Base-by-base conservation (phyloP, 2,113 vertebrate genomes). In the human region DNA sequence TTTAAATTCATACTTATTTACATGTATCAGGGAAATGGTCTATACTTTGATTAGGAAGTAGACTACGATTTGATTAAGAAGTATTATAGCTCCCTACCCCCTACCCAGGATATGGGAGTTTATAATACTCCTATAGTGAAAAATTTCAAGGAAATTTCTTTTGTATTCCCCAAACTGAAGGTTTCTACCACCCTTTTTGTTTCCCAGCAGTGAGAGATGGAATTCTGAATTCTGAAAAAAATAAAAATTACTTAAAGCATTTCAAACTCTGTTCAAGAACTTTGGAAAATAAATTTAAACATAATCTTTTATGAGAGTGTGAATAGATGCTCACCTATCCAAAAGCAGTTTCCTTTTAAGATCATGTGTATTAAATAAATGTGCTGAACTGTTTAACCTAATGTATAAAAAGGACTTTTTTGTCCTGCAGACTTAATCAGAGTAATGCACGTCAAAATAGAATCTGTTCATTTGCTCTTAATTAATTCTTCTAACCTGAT, bases 281-380 rank as follows among this genome's bases (percentile, higher is more conserved):
- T 75, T 86, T 43, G 43, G 38, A 95, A 95, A 97, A 75, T 93
- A 80, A 85, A 59, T 93, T 57, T 92, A 94, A 25, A 76, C 27
- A 17, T 11, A 94, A 13, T 89, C 64, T 89, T 88, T 85, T 52
- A 61, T 61, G 43, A 43, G 5, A 73, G 13, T 55, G 20, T 78
- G 81, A n/a, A 17, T 75, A 17, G 11, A 32, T 89, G 45, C 17
- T 73, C 22, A 72, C 38, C 52, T 92, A 5, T 80, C 64, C 52
- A 90, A 90, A 93, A 93, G 52, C 45, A 89, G 32, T 93, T 90
- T 27, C 64, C 25, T 75, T 55, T 90, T 84, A 86, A 85, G 64
- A n/a, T 38, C 59, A 4, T 88, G 61, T 64, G 72, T 93, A 25
- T 64, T 68, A 57, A 59, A 27, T 66, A 66, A 23, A 82, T 59